Evolutionary conservation across 2,113 vertebrate genomes (phyloP).

Genomic region (Thamnaconus septentrionalis): DNA sequence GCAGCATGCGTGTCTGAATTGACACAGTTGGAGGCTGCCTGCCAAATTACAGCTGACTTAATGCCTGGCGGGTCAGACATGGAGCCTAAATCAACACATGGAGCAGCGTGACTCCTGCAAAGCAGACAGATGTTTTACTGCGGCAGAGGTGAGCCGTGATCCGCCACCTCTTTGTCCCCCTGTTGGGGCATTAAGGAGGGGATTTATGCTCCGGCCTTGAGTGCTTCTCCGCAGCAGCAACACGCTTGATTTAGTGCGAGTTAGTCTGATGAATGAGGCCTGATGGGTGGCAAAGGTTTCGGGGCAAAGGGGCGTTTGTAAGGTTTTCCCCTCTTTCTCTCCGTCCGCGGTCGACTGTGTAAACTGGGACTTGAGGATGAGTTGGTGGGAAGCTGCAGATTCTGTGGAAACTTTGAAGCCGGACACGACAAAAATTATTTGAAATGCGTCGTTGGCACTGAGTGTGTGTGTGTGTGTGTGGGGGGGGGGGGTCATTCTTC

Average conservation of each 20-base stretch:
- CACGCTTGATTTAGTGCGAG: slow-evolving; percentile 49
- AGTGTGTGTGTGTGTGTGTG: too few relatives aligned
- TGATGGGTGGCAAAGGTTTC: slow-evolving; percentile 25
- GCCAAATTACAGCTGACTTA: slow-evolving; percentile 25
- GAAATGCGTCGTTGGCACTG: too few relatives aligned
- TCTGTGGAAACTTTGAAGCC: too few relatives aligned
- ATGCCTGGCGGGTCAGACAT: slow-evolving; percentile 35
- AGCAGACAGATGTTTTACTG: slow-evolving; percentile 65
- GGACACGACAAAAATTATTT: too few relatives aligned
- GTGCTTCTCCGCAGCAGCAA: slow-evolving; percentile 50
- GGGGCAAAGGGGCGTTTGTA: background rate
- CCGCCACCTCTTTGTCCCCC: slow-evolving; percentile 55
- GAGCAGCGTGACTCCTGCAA: slow-evolving; percentile 23
- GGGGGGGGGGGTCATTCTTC: too few relatives aligned
- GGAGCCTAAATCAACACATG: slow-evolving; percentile 43
- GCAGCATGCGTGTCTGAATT: too few relatives aligned
- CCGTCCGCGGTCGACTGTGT: too few relatives aligned
- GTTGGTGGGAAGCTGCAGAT: too few relatives aligned
- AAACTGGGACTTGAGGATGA: too few relatives aligned
- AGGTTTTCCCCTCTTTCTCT: slow-evolving; percentile 1
- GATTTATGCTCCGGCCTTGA: slow-evolving; percentile 63
- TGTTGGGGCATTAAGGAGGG: slow-evolving; percentile 50
- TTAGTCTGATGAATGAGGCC: slow-evolving; percentile 34
- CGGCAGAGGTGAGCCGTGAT: slow-evolving; percentile 62
- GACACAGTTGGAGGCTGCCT: background rate